Evolutionary conservation across 2,797 vertebrate genomes (phyloP), one percentile per base, ranked within the genome.

Genomic region (Sebastes minor): DNA sequence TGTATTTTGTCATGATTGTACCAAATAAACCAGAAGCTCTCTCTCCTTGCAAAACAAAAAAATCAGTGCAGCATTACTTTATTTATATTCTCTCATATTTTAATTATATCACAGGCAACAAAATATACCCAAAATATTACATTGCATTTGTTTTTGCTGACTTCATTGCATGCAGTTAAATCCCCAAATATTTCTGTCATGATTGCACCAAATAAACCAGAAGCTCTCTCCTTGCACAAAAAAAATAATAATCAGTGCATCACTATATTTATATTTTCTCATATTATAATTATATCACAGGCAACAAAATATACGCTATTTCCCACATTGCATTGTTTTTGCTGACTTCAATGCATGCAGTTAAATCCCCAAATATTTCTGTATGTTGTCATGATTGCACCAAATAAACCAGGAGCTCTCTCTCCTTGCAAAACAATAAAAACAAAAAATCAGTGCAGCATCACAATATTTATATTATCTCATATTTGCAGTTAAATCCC

Each of bases 291-390:
- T 38, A 38, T 6, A 38, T 38, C 12, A 38, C 2, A 38, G 35
- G 35, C 5, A 6, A 38, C 12, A 38, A 38, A 38, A 38, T 14
- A 38, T 14, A 89, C 84, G 88, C 91, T 76, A 84, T 90, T 89
- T 88, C 84, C 87, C 92, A 71, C 87, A 38, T 38, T 38, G 86
- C 89, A 75, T 88, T 85, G 85, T 80, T 87, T 82, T 85, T 74
- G 86, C 86, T 86, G 84, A 90, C 81, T 79, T 83, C 77, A 85
- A 61, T 33, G 57, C 84, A 23, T 32, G 52, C 70, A 59, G 22
- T 14, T 52, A 18, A 72, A 61, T 23, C 64, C 70, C 6, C 1
- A 49, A 49, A 18, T 9, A 16, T 7, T 6, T 3, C 13, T 13
- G 1, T 38, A 1, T 28, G 30, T 60, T 23, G 5, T 3, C 12